phyloP scores from a whole-genome alignment of 2,113 vertebrate species.

The Nannospalax galili region DNA sequence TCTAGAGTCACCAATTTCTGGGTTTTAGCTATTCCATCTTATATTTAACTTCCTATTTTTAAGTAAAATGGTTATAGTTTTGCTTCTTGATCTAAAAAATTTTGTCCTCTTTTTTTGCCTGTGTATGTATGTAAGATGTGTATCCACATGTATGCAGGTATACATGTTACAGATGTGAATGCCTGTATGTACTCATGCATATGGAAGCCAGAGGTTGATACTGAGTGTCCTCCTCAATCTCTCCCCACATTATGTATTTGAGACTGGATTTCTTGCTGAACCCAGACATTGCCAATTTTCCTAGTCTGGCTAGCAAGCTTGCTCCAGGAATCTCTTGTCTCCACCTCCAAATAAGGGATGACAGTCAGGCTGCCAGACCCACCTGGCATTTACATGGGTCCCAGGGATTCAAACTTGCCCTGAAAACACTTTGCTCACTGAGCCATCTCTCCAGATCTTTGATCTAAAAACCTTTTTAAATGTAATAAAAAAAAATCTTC shows the following conservation, averaged over 20 bases:
- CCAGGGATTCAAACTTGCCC: not conserved
- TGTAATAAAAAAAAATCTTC: no score
- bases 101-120: not conserved
- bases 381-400: not conserved
- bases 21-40: slow-evolving; percentile 15
- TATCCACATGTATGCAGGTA: not conserved
- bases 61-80: slow-evolving; percentile 39
- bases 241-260: not conserved
- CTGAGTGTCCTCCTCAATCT: no score
- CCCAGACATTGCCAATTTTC: not conserved
- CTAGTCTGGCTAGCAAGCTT: not conserved
- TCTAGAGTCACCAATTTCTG: not conserved
- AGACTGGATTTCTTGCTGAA: not conserved
- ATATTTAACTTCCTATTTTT: slow-evolving; percentile 29
- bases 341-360: not conserved
- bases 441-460: not conserved
- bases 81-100: not conserved
- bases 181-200: no score
- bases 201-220: no score
- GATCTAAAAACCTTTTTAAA: not conserved
- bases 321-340: not conserved
- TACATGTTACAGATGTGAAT: not conserved
- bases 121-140: not conserved
- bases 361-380: not conserved
- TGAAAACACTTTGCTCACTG: not conserved